phyloP scores from a whole-genome alignment of 2,113 vertebrate genomes.

The Lethenteron reissneri region DNA sequence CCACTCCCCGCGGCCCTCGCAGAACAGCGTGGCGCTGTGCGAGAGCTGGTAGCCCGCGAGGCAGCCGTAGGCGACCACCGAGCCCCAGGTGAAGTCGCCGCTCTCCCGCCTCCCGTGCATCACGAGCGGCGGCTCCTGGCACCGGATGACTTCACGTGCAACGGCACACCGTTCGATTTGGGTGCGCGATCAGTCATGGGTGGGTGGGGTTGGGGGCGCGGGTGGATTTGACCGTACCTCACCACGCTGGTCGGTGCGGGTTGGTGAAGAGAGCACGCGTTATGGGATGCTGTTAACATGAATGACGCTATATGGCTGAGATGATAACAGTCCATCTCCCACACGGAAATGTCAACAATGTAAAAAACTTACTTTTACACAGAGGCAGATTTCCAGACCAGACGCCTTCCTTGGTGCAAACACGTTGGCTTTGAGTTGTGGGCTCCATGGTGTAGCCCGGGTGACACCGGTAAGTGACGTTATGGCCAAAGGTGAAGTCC shows the following conservation, averaged over 20 bases:
- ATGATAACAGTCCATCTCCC: too few species aligned
- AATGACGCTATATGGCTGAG: too few species aligned
- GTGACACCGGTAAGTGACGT: constrained; percentile 48
- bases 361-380: constrained; percentile 46
- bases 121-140: constrained; percentile 41
- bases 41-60: constrained; percentile 91
- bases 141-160: constrained; percentile 41
- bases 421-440: constrained; percentile 43
- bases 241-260: too few species aligned
- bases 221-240: too few species aligned
- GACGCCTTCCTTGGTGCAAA: constrained; percentile 77
- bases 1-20: constrained; percentile 74
- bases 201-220: too few species aligned
- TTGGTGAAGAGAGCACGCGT: too few species aligned
- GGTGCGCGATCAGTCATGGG: too few species aligned
- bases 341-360: too few species aligned
- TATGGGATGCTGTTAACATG: too few species aligned
- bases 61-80: constrained; percentile 65
- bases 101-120: constrained; percentile 76
- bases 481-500: constrained; percentile 57
- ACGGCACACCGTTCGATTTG: too few species aligned
- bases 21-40: constrained; percentile 63
- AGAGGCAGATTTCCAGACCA: constrained; percentile 76
- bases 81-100: constrained; percentile 68
- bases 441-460: constrained; percentile 77